These are phyloP conservation scores for Heliconius melpomene DNA, from an alignment of 1,140 invertebrate genomes.

Conservation along the genomic window DNA sequence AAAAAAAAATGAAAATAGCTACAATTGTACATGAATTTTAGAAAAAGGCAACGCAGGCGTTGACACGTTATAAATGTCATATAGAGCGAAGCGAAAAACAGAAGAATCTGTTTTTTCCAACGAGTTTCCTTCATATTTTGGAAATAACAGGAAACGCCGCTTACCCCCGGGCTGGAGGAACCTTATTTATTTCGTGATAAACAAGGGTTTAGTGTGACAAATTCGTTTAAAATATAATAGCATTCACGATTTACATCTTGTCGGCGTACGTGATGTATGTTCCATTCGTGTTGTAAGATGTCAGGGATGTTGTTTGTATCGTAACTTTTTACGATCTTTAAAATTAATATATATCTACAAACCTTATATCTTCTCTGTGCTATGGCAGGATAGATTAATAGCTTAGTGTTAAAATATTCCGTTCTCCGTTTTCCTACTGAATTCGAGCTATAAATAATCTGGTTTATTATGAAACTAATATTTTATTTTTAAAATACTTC, in stretches of 20 bases:
- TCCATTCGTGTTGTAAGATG: slow-evolving; percentile 15
- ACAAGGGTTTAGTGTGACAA: slow-evolving; percentile 39
- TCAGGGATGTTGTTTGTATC: background rate
- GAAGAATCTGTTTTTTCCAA: background rate
- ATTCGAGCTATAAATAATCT: no score
- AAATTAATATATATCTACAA: background rate
- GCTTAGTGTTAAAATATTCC: no score
- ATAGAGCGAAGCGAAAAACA: slow-evolving; percentile 18
- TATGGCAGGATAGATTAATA: no score
- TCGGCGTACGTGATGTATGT: slow-evolving; percentile 13
- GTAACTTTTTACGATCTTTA: background rate
- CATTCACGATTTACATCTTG: slow-evolving; percentile 35
- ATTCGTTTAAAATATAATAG: slow-evolving; percentile 39
- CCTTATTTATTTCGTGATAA: slow-evolving; percentile 35
- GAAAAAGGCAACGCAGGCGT: background rate
- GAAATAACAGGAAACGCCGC: slow-evolving; percentile 35
- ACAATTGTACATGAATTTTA: background rate
- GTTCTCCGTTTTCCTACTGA: no score
- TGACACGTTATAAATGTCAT: slow-evolving; percentile 22
- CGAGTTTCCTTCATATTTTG: slow-evolving; percentile 19
- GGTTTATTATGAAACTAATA: no score
- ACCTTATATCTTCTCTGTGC: no score
- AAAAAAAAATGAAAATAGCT: no score
- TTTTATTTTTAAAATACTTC: no score
- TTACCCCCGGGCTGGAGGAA: slow-evolving; percentile 28